phyloP scores from a whole-genome alignment of 2,113 vertebrate species.

The Lophotis ruficrista region DNA sequence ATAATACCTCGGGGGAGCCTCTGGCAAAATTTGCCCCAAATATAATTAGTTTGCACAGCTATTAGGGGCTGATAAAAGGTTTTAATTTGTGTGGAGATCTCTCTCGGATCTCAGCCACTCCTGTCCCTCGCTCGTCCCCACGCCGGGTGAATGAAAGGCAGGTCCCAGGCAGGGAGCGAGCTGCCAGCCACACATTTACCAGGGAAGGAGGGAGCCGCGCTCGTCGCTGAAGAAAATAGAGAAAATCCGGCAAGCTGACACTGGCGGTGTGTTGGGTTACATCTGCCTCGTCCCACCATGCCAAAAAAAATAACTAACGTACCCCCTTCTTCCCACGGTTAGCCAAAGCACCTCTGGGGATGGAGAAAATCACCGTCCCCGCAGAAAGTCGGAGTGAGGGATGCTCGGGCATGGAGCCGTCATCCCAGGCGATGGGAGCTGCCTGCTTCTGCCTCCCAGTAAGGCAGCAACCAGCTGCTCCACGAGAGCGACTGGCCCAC shows the following conservation, averaged over 20 bases:
- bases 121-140: constrained; percentile 24
- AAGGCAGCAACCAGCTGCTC: not conserved
- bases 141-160: not conserved
- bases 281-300: accelerated
- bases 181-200: not conserved
- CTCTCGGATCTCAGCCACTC: constrained; percentile 62
- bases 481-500: not conserved
- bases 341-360: not conserved
- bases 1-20: constrained; percentile 78
- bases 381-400: not conserved
- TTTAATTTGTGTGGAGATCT: constrained; percentile 78
- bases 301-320: not conserved
- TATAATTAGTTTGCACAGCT: constrained; percentile 83
- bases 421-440: not conserved
- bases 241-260: not conserved
- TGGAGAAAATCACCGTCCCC: not conserved
- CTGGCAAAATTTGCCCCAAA: constrained; percentile 78
- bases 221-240: not conserved
- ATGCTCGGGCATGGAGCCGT: accelerated
- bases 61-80: constrained; percentile 79
- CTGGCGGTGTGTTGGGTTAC: not conserved
- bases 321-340: accelerated
- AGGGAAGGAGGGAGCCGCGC: not conserved
- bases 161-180: not conserved
- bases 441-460: accelerated